phyloP scores from a whole-genome alignment of 1,140 invertebrate species.

The Drosophila novamexicana region DNA sequence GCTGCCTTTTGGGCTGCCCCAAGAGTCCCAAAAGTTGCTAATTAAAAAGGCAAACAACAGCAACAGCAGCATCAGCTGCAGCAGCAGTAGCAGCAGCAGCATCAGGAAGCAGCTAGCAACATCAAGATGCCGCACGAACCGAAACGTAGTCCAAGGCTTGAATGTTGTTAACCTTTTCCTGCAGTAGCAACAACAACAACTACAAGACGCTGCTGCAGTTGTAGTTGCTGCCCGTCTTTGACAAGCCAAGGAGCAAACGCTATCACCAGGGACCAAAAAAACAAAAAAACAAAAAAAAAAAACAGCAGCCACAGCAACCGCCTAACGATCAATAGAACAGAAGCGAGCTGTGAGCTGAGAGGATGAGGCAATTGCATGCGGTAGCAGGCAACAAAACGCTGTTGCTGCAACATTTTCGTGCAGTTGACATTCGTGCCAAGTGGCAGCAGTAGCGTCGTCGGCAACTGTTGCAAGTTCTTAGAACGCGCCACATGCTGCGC shows the following conservation, averaged over 20 bases:
- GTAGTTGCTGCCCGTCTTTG: constrained; percentile 57
- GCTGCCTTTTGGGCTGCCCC: constrained; percentile 62
- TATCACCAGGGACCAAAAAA: constrained; percentile 78
- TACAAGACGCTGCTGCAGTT: constrained; percentile 55
- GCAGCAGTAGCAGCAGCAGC: constrained; percentile 23
- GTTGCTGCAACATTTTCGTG: constrained; percentile 75
- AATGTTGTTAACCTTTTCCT: constrained; percentile 77
- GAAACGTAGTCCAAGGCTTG: constrained; percentile 46
- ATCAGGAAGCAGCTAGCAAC: constrained; percentile 63
- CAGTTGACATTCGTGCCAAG: constrained; percentile 80
- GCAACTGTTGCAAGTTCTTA: constrained; percentile 79
- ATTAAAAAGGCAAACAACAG: constrained; percentile 80
- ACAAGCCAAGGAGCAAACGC: constrained; percentile 80
- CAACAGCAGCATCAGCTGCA: constrained; percentile 17
- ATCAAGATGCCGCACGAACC: constrained; percentile 80
- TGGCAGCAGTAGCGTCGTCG: constrained; percentile 66
- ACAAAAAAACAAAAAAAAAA: constrained; percentile 56
- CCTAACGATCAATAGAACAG: constrained; percentile 81
- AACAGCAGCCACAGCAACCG: constrained; percentile 50
- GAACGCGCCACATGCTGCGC: constrained; percentile 80
- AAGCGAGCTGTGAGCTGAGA: constrained; percentile 60
- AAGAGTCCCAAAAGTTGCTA: constrained; percentile 80
- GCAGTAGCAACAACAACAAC: constrained; percentile 42
- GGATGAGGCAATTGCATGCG: constrained; percentile 55
- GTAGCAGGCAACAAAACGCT: constrained; percentile 44